These are phyloP conservation scores for Leptogaster cylindrica DNA, from an alignment of 2,888 invertebrate genomes.

Conservation along the genomic window DNA sequence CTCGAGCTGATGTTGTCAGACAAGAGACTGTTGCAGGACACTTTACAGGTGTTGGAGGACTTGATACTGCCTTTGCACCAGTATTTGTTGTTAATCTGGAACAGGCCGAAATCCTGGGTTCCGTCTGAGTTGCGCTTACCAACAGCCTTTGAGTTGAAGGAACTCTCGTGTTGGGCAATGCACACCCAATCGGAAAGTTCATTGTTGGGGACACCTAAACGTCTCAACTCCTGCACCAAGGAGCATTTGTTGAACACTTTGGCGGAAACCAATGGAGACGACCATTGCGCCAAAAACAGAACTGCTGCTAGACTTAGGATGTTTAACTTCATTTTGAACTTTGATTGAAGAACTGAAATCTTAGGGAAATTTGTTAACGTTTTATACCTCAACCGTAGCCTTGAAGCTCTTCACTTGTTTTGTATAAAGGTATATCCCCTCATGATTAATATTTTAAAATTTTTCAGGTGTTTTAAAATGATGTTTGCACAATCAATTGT, in stretches of 20 bases:
- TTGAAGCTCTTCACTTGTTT: too few relatives aligned
- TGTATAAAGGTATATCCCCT: too few relatives aligned
- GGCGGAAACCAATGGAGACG: too few relatives aligned
- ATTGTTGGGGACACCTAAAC: conserved; percentile 56
- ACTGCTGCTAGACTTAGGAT: too few relatives aligned
- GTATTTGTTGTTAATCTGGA: conserved; percentile 60
- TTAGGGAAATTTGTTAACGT: too few relatives aligned
- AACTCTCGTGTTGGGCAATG: conserved; percentile 57
- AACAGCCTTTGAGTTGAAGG: conserved; percentile 62
- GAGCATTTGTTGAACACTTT: conserved; percentile 54
- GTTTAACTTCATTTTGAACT: too few relatives aligned
- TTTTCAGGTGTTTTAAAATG: too few relatives aligned
- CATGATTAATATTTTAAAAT: too few relatives aligned
- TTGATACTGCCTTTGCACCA: conserved; percentile 57
- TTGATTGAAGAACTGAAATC: too few relatives aligned
- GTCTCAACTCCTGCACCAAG: conserved; percentile 55
- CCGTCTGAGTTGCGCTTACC: conserved; percentile 64
- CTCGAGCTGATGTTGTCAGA: conserved; percentile 55
- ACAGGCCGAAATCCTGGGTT: conserved; percentile 60
- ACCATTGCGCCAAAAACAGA: too few relatives aligned
- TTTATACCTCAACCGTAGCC: too few relatives aligned
- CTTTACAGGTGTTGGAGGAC: conserved; percentile 56
- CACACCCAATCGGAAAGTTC: conserved; percentile 57
- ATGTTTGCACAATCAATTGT: too few relatives aligned
- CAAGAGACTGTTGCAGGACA: conserved; percentile 56